These are phyloP conservation scores for Aphelocoma coerulescens DNA, from an alignment of 2,113 vertebrate species.

Conservation along the genomic window DNA sequence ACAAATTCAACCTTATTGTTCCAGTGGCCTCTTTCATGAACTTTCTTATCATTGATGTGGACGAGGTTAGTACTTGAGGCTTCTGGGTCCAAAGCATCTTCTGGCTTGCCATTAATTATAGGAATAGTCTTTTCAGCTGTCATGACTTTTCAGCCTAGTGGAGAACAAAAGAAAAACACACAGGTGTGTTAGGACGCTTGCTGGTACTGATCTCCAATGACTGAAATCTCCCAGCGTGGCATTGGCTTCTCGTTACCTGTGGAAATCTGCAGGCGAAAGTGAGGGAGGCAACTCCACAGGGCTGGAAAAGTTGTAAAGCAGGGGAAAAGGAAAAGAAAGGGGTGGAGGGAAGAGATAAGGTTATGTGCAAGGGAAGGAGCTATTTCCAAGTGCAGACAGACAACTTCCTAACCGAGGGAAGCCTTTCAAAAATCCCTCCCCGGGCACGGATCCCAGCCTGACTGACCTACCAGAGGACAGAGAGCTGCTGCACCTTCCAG, in stretches of 20 bases:
- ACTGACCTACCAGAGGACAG: not conserved
- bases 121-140: conserved; percentile 95
- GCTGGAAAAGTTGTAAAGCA: not conserved
- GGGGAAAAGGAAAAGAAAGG: not conserved
- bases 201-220: not conserved
- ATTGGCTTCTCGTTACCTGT: not conserved
- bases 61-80: conserved; percentile 79
- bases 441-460: not conserved
- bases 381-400: not conserved
- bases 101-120: conserved; percentile 92
- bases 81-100: conserved; percentile 87
- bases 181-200: not conserved
- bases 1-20: conserved; percentile 98
- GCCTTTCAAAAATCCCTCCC: not conserved
- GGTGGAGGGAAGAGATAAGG: too few species aligned
- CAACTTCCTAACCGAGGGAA: not conserved
- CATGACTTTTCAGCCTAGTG: conserved; percentile 86
- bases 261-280: not conserved
- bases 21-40: conserved; percentile 96
- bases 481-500: not conserved
- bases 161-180: not conserved
- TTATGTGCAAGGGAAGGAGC: not conserved
- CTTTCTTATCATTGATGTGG: conserved; percentile 80
- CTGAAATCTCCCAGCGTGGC: not conserved
- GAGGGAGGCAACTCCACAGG: not conserved